Evolutionary conservation across 2,113 vertebrate genomes (phyloP).

Genomic region (Larimichthys polyactis): DNA sequence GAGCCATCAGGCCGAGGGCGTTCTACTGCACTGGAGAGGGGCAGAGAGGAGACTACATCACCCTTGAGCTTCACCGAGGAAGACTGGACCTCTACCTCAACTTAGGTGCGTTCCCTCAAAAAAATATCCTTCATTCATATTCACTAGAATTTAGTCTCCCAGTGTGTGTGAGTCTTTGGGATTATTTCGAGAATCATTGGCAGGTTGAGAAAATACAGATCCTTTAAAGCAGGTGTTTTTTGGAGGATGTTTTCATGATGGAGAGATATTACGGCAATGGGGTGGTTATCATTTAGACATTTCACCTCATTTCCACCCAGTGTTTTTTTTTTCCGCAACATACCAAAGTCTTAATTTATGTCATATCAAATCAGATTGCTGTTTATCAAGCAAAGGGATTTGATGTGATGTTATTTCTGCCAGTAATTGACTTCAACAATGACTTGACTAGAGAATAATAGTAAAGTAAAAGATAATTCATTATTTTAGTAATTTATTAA

Average conservation of each 20-base stretch:
- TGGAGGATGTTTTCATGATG: not conserved
- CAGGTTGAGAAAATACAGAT: not conserved
- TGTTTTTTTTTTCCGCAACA: not conserved
- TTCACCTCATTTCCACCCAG: slow-evolving; percentile 2
- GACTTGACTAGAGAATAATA: not conserved
- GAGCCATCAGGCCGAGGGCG: slow-evolving; percentile 94
- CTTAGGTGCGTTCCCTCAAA: slow-evolving; percentile 84
- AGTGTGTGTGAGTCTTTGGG: no score
- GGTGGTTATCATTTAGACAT: not conserved
- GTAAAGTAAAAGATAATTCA: no score
- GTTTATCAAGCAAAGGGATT: not conserved
- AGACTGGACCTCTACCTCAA: slow-evolving; percentile 91
- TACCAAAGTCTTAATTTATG: not conserved
- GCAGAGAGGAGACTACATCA: slow-evolving; percentile 94
- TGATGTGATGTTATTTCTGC: not conserved
- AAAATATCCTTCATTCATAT: not conserved
- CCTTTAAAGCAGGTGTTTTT: not conserved
- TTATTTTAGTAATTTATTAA: not conserved
- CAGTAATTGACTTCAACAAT: not conserved
- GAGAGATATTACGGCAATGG: not conserved
- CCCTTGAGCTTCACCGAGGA: slow-evolving; percentile 93
- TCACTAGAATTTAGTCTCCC: not conserved
- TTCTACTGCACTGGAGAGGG: slow-evolving; percentile 97
- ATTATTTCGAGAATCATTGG: not conserved
- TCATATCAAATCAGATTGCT: not conserved